Percentiles rank a stretch among this genome's conserved stretches.
These are phyloP conservation scores for Lasius fuliginosus DNA, from an alignment of 2,888 invertebrate genomes.

Conservation along the genomic window DNA sequence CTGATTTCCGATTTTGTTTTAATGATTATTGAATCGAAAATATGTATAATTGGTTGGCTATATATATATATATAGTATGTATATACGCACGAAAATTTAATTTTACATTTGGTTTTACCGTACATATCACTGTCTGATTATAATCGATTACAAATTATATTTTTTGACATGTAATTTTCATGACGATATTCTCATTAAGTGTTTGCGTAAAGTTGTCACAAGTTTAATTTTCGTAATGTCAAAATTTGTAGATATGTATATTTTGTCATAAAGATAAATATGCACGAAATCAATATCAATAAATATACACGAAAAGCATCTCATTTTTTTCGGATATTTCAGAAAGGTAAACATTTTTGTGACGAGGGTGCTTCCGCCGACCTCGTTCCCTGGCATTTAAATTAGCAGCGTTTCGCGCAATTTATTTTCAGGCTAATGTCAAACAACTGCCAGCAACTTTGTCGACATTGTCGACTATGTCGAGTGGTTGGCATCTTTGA, in stretches of 20 bases:
- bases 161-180: background rate
- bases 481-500: conserved; percentile 57
- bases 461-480: conserved; percentile 50
- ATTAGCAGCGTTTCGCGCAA: conserved; percentile 51
- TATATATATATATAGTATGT: background rate
- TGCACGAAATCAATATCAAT: conserved; percentile 2
- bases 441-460: conserved; percentile 57
- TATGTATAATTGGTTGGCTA: background rate
- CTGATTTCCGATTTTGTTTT: conserved; percentile 53
- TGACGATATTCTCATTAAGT: background rate
- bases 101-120: background rate
- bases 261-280: conserved; percentile 20
- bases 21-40: background rate
- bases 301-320: background rate
- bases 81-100: background rate
- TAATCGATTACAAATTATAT: conserved; percentile 1
- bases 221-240: conserved; percentile 7
- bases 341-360: conserved; percentile 16
- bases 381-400: conserved; percentile 36
- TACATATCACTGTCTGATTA: background rate
- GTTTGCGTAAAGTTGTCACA: background rate
- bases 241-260: background rate
- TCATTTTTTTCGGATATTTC: conserved; percentile 1
- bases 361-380: conserved; percentile 17
- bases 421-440: conserved; percentile 42